phyloP scores from a whole-genome alignment of 2,888 invertebrate species.

The Drosophila buzzatii region DNA sequence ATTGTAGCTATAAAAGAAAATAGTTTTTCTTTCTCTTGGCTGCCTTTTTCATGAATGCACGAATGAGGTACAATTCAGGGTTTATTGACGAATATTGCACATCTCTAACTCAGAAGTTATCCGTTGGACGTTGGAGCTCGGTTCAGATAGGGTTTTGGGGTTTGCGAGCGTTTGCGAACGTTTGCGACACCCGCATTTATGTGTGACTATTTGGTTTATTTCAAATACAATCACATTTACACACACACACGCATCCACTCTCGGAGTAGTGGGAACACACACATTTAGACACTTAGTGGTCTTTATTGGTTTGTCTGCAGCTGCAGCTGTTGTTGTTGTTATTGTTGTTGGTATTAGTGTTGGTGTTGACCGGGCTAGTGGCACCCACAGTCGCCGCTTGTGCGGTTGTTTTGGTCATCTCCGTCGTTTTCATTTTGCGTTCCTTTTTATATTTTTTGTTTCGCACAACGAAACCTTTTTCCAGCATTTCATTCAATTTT shows the following conservation, averaged over 20 bases:
- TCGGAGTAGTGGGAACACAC: conserved; percentile 35
- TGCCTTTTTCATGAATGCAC: not conserved
- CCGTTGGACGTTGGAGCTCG: conserved; percentile 1
- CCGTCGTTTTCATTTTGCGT: conserved; percentile 33
- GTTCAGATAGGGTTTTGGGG: not conserved
- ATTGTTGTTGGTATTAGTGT: conserved; percentile 33
- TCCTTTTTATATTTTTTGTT: conserved; percentile 34
- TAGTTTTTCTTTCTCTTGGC: not conserved
- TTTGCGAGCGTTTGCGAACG: conserved; percentile 23
- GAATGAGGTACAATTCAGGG: not conserved
- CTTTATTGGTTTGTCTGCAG: conserved; percentile 73
- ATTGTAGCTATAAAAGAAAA: too few relatives aligned
- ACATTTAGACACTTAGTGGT: conserved; percentile 81
- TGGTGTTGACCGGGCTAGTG: conserved; percentile 47
- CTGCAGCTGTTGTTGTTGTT: conserved; percentile 31
- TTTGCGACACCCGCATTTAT: conserved; percentile 78
- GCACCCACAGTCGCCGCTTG: conserved; percentile 74
- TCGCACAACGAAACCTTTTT: conserved; percentile 63
- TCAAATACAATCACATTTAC: conserved; percentile 80
- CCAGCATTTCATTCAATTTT: conserved; percentile 74
- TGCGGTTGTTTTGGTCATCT: conserved; percentile 72
- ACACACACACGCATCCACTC: conserved; percentile 10
- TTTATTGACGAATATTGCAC: conserved; percentile 9
- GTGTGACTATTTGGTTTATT: conserved; percentile 81
- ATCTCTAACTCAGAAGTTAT: conserved; percentile 20